Base-by-base conservation (phyloP, 2,113 vertebrate genomes). In the Gnathonemus longibarbis region DNA sequence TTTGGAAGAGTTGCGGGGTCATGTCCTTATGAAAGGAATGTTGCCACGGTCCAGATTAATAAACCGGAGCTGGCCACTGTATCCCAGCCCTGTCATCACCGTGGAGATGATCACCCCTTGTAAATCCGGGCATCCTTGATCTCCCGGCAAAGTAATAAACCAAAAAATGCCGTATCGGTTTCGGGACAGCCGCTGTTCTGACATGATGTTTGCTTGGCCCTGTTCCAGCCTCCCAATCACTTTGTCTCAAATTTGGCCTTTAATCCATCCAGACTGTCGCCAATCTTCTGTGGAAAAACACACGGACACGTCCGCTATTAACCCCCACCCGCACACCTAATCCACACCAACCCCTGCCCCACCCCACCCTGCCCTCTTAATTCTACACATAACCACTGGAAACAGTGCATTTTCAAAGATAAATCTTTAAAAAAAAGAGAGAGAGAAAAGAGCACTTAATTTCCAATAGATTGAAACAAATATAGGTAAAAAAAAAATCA, bases 31-130 rank as follows among this genome's bases (percentile, higher is more conserved):
- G 42, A 48, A 80, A 39, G 46, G 2, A 52, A 87, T 35, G 74
- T 13, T n/a, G 52, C 24, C 88, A 46, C 91, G 91, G 89, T 91
- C 90, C 77, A 90, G 93, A 91, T 45, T 91, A 91, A 93, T 92
- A 89, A 91, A 89, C 52, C 90, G 86, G 90, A 92, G 52, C 91
- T 92, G 91, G 91, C 92, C 35, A 88, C 42, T 92, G 92, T 90
- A 93, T 93, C 91, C 93, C 90, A 90, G 90, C 88, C 89, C 70
- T 84, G 91, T 93, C 89, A 90, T 92, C 84, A 93, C 90, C 90
- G 87, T 45, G 87, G 74, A 92, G 93, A 92, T 94, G 94, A 95
- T 95, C 92, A 94, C 31, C 91, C 89, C 91, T 92, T 93, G 94
- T 94, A 92, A 90, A 91, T 91, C 70, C 90, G 92, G 91, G 93